A percentile compares a stretch with the other conserved stretches of the same genome.
Conservation (phyloP, 2,113 vertebrate genomes). For the Onychorhynchus coronatus region DNA sequence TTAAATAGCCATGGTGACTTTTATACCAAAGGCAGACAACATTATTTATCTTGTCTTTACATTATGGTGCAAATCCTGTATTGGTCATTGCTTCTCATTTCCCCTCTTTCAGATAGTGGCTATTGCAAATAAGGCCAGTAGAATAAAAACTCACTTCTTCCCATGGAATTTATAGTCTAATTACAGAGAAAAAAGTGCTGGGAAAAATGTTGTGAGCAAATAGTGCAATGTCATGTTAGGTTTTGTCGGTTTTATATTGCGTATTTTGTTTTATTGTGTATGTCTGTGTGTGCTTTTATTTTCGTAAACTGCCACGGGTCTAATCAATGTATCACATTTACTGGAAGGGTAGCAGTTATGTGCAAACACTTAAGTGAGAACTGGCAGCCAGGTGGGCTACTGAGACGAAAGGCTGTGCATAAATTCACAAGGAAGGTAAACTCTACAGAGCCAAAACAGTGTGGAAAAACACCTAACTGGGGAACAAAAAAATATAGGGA, state of each 20-base stretch:
- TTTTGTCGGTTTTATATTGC: neutral
- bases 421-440: neutral
- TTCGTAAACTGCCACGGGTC: neutral
- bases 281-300: neutral
- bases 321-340: neutral
- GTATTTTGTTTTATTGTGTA: neutral
- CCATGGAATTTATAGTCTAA: neutral
- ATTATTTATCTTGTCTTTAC: neutral
- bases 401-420: neutral
- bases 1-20: neutral
- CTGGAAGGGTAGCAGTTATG: neutral
- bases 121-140: neutral
- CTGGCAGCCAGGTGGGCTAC: neutral
- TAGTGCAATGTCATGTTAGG: neutral
- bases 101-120: neutral
- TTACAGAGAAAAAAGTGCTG: neutral
- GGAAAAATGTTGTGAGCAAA: neutral
- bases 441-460: neutral
- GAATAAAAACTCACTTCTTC: neutral
- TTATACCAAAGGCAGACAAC: neutral
- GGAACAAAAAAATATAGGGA: neutral
- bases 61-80: neutral
- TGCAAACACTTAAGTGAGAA: neutral
- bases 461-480: neutral
- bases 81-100: neutral